A percentile compares a stretch with the other conserved stretches of the same genome.
Conservation (phyloP, 2,888 invertebrate genomes). For the Lamellibrachia satsuma region DNA sequence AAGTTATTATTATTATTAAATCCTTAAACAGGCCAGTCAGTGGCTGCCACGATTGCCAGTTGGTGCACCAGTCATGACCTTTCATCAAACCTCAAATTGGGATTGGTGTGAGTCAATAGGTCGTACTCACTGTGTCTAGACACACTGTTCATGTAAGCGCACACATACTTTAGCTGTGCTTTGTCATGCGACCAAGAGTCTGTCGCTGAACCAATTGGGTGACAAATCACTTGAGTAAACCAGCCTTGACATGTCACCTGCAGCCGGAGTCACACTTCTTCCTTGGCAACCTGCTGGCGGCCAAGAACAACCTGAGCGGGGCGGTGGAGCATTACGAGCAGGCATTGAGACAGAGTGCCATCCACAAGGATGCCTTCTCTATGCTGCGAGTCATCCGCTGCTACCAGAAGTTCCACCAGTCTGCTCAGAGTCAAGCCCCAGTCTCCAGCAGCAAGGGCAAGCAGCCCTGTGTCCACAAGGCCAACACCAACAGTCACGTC, state of each 20-base stretch:
- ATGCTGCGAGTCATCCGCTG: constrained; percentile 61
- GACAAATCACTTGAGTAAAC: background rate
- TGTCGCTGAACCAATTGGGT: too few relatives aligned
- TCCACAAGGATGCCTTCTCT: constrained; percentile 52
- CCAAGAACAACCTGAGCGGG: constrained; percentile 70
- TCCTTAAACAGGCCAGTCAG: too few relatives aligned
- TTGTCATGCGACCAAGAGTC: too few relatives aligned
- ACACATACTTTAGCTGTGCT: too few relatives aligned
- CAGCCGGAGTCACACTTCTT: constrained; percentile 79
- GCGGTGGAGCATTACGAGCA: constrained; percentile 61
- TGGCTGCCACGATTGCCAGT: too few relatives aligned
- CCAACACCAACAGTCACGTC: constrained; percentile 59
- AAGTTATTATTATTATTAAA: too few relatives aligned
- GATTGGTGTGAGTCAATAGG: too few relatives aligned
- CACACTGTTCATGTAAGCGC: too few relatives aligned
- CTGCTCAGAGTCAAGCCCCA: background rate
- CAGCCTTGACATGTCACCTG: background rate
- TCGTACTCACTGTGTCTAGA: too few relatives aligned
- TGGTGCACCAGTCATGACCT: too few relatives aligned
- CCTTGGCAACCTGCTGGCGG: constrained; percentile 73
- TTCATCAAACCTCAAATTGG: too few relatives aligned
- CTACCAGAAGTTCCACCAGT: constrained; percentile 55
- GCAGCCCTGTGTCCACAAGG: constrained; percentile 25
- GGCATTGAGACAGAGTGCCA: constrained; percentile 58
- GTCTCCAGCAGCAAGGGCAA: background rate